These are phyloP conservation scores for Drosophila burlai DNA, from an alignment of 1,140 invertebrate genomes.

Conservation along the genomic window DNA sequence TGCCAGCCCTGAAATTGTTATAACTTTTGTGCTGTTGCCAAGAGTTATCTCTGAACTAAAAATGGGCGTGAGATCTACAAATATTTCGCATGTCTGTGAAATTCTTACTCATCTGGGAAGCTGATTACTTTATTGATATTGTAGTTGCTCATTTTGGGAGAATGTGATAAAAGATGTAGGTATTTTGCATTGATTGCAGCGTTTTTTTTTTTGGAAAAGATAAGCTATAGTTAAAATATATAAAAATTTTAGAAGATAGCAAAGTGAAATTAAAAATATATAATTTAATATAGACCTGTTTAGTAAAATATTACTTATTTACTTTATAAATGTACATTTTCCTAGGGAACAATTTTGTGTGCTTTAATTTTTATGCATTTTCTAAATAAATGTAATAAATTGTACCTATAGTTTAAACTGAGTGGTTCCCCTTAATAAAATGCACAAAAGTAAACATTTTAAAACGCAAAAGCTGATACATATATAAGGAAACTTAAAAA, in stretches of 20 bases:
- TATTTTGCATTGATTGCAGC: not conserved
- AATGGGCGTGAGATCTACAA: constrained; percentile 25
- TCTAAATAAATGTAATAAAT: not conserved
- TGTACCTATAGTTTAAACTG: not conserved
- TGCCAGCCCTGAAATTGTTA: constrained; percentile 40
- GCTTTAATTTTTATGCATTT: not conserved
- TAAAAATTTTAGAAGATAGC: not conserved
- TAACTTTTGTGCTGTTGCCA: constrained; percentile 23
- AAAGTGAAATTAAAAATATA: not conserved
- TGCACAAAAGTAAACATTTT: constrained; percentile 1
- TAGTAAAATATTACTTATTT: not conserved
- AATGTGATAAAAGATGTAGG: not conserved
- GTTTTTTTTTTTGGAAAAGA: not conserved
- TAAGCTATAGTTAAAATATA: not conserved
- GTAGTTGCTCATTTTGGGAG: not conserved
- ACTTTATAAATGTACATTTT: not conserved
- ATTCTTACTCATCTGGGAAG: constrained; percentile 25
- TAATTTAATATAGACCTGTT: too few relatives aligned
- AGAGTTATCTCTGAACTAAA: constrained; percentile 35
- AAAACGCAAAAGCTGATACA: constrained; percentile 18
- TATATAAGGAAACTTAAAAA: constrained; percentile 6
- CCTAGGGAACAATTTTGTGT: not conserved
- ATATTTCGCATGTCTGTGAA: constrained; percentile 14
- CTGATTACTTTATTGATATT: constrained; percentile 17
- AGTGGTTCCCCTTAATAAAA: not conserved